These are phyloP conservation scores for Chaetodon trifascialis DNA, from an alignment of 2,113 vertebrate species.

Conservation along the genomic window DNA sequence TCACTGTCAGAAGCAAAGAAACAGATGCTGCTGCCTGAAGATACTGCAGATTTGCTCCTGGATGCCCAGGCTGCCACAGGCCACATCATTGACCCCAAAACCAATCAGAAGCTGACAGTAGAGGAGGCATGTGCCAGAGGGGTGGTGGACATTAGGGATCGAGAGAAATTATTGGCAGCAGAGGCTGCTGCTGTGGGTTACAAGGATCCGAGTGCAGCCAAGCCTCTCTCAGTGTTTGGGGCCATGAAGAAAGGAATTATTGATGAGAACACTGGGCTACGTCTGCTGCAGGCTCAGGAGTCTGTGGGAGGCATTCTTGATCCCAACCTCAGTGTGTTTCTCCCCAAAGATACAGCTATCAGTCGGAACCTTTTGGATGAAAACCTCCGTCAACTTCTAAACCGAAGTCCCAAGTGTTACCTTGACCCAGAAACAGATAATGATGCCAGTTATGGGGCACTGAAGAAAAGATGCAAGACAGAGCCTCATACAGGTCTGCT, in stretches of 20 bases:
- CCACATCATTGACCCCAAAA: constrained; percentile 88
- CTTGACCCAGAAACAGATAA: constrained; percentile 89
- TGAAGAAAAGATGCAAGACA: constrained; percentile 89
- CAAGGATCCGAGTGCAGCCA: constrained; percentile 86
- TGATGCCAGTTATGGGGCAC: constrained; percentile 86
- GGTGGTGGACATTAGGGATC: constrained; percentile 88
- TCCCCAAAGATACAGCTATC: constrained; percentile 90
- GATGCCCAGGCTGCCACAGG: constrained; percentile 94
- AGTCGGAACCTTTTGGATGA: constrained; percentile 90
- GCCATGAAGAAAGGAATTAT: constrained; percentile 92
- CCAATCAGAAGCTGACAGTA: constrained; percentile 87
- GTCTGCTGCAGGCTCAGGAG: constrained; percentile 93
- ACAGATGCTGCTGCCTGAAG: constrained; percentile 84
- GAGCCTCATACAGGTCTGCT: constrained; percentile 90
- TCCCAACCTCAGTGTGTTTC: constrained; percentile 91
- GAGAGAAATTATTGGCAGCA: constrained; percentile 88
- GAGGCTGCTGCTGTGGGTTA: constrained; percentile 91
- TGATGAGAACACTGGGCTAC: constrained; percentile 86
- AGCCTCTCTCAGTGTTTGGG: constrained; percentile 88
- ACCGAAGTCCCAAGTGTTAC: constrained; percentile 87
- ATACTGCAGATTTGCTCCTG: constrained; percentile 87
- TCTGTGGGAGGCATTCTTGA: constrained; percentile 92
- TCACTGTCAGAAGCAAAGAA: constrained; percentile 90
- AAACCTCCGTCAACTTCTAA: constrained; percentile 85
- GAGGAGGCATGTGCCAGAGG: constrained; percentile 88